Evolutionary conservation across 2,888 invertebrate genomes (phyloP).

Genomic region (Alloplasta piceator): DNA sequence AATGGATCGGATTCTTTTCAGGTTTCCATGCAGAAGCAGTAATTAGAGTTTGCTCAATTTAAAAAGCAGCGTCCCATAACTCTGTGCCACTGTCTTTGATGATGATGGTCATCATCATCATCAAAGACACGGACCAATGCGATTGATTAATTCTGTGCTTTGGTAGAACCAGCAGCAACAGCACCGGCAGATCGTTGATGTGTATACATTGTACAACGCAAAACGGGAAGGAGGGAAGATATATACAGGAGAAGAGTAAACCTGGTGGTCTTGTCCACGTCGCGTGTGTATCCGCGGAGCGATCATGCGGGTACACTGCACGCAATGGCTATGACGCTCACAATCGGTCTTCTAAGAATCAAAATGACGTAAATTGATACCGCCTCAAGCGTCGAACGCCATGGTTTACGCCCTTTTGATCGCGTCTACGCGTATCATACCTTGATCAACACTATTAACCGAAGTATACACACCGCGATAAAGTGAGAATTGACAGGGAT

Average conservation of each 20-base stretch:
- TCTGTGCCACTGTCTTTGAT: too few species aligned
- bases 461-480: conserved; percentile 23
- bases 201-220: conserved; percentile 27
- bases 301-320: conserved; percentile 56
- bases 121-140: background rate
- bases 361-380: too few species aligned
- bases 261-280: conserved; percentile 43
- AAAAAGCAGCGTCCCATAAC: too few species aligned
- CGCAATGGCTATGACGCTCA: background rate
- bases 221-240: background rate
- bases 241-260: conserved; percentile 30
- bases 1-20: too few species aligned
- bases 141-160: conserved; percentile 53
- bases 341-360: too few species aligned
- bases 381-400: too few species aligned
- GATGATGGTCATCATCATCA: too few species aligned
- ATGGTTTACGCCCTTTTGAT: too few species aligned
- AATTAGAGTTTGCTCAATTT: too few species aligned
- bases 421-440: background rate
- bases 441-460: conserved; percentile 27
- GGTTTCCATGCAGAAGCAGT: too few species aligned
- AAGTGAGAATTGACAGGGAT: conserved; percentile 24
- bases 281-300: conserved; percentile 33
- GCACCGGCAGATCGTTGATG: conserved; percentile 13
- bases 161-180: conserved; percentile 27